Base-by-base conservation (phyloP, 2,113 vertebrate species). In the Neotoma lepida region DNA sequence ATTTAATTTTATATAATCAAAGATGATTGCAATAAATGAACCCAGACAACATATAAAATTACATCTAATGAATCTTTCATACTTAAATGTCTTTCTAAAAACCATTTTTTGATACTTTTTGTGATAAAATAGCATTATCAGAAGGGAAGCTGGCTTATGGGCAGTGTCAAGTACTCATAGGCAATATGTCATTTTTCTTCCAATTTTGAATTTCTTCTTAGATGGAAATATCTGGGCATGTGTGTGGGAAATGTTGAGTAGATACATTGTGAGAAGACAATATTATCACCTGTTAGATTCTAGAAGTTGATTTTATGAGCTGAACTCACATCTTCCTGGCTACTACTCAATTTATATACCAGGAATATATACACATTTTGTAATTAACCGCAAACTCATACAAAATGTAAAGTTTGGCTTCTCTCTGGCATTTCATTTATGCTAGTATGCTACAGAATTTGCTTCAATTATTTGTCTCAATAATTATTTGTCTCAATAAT, bases 1-100 rank as follows among this genome's bases (percentile, higher is more conserved):
- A 74, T 78, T 96, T 95, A 88, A 95, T 95, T 94, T 46, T 93
- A 33, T 70, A 66, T 84, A 92, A 96, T 95, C 10, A 77, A 89
- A 88, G 20, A 46, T 85, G 28, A 88, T 54, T 92, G 1, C 10
- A 81, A 89, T 93, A 87, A 76, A 49, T 4, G 39, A 76, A 80
- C 26, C 54, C 9, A 94, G 68, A 91, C 9, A 92, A 68, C 10
- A 24, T 51, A 46, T 63, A 70, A 91, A 77, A 73, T 76, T 84
- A 78, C n/a, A 85, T 51, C 76, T 71, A 94, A 71, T 94, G 91
- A 90, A 76, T 76, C 76, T 71, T 28, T 86, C 13, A 64, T 82
- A 39, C 9, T 92, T 93, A 90, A 90, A 64, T 90, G 22, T 82
- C 13, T 82, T 90, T 30, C 44, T 71, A 30, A 63, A 95, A 91